Base-by-base conservation (phyloP, 1,140 invertebrate species). In the Bombus impatiens region DNA sequence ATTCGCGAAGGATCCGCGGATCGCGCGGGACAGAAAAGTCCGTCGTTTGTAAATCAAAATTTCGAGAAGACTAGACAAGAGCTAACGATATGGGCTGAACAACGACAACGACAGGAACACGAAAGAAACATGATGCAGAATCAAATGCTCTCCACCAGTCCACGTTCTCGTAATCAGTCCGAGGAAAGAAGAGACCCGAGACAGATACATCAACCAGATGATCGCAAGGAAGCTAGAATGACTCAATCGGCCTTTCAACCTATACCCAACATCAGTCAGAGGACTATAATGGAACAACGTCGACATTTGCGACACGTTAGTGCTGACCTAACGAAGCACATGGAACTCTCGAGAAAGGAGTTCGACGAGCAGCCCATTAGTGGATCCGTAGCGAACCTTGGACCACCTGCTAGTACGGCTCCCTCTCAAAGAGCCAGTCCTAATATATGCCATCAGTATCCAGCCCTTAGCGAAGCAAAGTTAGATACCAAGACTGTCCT, bases 21-120 rank as follows among this genome's bases (percentile, higher is more conserved):
- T 70, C 92, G 95, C 3, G 91, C 88, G 12, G 87, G 88, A 47
- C 94, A 95, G 40, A 95, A 95, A 47, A 95, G 92, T 47, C 93
- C 94, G 8, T 93, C 93, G 5, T 93, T 94, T 15, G 87, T 92
- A 0, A 94, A 93, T 90, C 95, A 95, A 76, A 93, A 93, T n/a
- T 95, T 95, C 35, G 95, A 95, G 47, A 95, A 95, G 57, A 95
- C 95, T 8, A 90, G 94, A 62, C 94, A 95, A 37, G 94, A 95
- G 53, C 68, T 95, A 22, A 94, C 93, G 0, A 94, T 95, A 78
- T 95, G 95, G 95, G 94, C 94, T 0, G 95, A 95, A 75, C 94
- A 95, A 75, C 85, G 94, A 37, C 94, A 95, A 47, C 88, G 94
- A 35, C 95, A 95, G 40, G 95, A 95, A n/a, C 78, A 94, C 9